A percentile compares a stretch with the other conserved stretches of the same genome.
phyloP scores from a whole-genome alignment of 2,113 vertebrate genomes.

The Perca fluviatilis region DNA sequence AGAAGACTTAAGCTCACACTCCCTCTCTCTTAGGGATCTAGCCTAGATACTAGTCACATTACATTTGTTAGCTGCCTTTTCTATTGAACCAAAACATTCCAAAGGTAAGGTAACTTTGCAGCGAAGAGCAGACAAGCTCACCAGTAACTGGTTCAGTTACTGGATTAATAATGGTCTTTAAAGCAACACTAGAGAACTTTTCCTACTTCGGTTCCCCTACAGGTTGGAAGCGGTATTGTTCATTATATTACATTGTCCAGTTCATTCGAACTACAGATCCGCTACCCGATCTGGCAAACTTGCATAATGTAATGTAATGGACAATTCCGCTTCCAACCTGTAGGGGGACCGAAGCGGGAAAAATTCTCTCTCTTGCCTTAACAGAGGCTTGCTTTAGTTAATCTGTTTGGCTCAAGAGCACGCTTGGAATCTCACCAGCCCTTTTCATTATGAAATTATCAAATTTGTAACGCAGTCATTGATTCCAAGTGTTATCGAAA shows the following conservation, averaged over 20 bases:
- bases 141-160: slow-evolving; percentile 1
- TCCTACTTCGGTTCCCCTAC: too few species aligned
- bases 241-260: too few species aligned
- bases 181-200: too few species aligned
- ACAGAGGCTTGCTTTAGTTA: slow-evolving; percentile 32
- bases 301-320: too few species aligned
- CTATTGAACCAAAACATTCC: background rate
- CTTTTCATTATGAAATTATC: slow-evolving; percentile 7
- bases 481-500: slow-evolving; percentile 2
- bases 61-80: slow-evolving; percentile 4
- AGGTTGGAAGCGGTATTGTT: too few species aligned
- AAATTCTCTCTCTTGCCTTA: background rate
- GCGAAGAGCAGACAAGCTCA: background rate
- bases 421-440: slow-evolving; percentile 4
- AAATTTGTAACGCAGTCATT: background rate
- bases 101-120: slow-evolving; percentile 23
- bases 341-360: too few species aligned
- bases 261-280: too few species aligned
- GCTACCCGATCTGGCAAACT: too few species aligned
- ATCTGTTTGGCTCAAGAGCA: slow-evolving; percentile 58
- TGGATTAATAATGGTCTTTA: slow-evolving; percentile 39
- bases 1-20: slow-evolving; percentile 34
- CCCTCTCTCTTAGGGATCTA: background rate
- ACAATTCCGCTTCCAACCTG: too few species aligned
- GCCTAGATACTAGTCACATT: background rate